These are phyloP conservation scores for Arctocebus calabarensis DNA, from an alignment of 2,797 vertebrate genomes.

Conservation along the genomic window DNA sequence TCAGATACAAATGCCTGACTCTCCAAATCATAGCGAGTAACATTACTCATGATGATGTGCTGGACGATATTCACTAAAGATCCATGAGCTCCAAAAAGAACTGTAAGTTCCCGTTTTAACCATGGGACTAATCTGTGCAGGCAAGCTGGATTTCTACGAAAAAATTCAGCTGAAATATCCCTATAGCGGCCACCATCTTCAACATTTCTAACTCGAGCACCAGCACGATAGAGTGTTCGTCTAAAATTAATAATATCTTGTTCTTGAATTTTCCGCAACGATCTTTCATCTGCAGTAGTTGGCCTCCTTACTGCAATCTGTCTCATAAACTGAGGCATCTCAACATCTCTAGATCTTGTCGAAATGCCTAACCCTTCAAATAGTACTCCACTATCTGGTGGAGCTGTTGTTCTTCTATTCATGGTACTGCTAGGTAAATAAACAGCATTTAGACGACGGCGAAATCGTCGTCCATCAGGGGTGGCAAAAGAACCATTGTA, in stretches of 20 bases:
- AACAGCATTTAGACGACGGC: constrained; percentile 89
- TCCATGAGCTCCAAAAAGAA: constrained; percentile 94
- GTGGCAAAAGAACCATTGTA: constrained; percentile 92
- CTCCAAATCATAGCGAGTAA: constrained; percentile 94
- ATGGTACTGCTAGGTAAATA: constrained; percentile 77
- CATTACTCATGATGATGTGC: constrained; percentile 95
- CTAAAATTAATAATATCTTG: constrained; percentile 95
- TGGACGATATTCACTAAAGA: constrained; percentile 96
- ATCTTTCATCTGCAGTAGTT: constrained; percentile 88
- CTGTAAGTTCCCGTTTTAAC: constrained; percentile 94
- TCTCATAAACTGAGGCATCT: constrained; percentile 91
- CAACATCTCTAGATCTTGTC: constrained; percentile 85
- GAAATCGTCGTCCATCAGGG: constrained; percentile 92
- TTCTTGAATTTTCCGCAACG: constrained; percentile 89
- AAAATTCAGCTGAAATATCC: constrained; percentile 95
- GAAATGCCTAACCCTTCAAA: constrained; percentile 90
- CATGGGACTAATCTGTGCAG: constrained; percentile 95
- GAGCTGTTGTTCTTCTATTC: constrained; percentile 87
- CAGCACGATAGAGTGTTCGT: constrained; percentile 93
- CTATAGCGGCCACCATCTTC: constrained; percentile 94
- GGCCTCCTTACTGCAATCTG: constrained; percentile 90
- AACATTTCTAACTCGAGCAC: constrained; percentile 91
- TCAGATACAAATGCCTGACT: constrained; percentile 93
- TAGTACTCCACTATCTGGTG: constrained; percentile 92
- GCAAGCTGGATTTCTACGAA: constrained; percentile 95